These are phyloP conservation scores for Dicentrarchus labrax DNA, from an alignment of 2,113 vertebrate genomes.

Conservation along the genomic window DNA sequence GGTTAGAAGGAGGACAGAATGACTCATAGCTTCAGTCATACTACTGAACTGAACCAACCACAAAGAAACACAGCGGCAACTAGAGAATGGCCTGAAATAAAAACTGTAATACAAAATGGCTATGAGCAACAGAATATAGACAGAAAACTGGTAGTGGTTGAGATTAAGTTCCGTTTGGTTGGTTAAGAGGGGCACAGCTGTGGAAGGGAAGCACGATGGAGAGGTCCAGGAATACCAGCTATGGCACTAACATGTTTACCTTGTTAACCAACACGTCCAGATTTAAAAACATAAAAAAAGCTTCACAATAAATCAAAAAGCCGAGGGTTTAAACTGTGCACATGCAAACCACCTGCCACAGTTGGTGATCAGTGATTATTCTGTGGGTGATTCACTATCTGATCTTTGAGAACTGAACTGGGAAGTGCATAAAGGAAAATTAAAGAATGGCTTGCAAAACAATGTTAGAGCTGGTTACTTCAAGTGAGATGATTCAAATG, in stretches of 20 bases:
- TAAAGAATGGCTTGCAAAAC: background rate
- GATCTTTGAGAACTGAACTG: background rate
- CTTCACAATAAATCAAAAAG: slow-evolving; percentile 12
- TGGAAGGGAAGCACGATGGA: background rate
- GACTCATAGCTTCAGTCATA: background rate
- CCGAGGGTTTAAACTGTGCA: slow-evolving; percentile 20
- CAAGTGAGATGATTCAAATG: background rate
- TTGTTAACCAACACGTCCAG: background rate
- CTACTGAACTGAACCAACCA: background rate
- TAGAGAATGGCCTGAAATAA: background rate
- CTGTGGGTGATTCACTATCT: background rate
- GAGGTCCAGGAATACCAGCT: background rate
- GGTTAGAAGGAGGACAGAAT: background rate
- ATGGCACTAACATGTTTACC: background rate
- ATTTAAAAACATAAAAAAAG: slow-evolving; percentile 30
- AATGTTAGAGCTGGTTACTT: background rate
- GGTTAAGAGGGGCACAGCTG: background rate
- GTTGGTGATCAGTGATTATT: background rate
- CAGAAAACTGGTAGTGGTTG: slow-evolving; percentile 11
- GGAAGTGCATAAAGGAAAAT: background rate
- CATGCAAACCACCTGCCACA: slow-evolving; percentile 16
- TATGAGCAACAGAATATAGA: background rate
- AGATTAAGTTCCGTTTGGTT: background rate
- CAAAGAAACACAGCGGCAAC: background rate
- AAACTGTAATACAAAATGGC: background rate